Percentiles rank a stretch among this genome's conserved stretches.
phyloP scores from a whole-genome alignment of 2,888 invertebrate genomes.

The Ariolimax columbianus region DNA sequence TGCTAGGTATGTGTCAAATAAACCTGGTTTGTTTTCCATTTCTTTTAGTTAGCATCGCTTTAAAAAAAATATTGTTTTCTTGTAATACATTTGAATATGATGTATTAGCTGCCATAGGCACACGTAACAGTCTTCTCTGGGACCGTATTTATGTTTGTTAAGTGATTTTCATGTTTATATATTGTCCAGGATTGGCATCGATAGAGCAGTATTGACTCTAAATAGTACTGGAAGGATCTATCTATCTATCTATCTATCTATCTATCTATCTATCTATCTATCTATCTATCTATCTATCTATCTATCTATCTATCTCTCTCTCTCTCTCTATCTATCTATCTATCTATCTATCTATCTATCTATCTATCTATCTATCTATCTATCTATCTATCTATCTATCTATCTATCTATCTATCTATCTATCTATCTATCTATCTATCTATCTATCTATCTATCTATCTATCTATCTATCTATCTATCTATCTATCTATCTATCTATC shows the following conservation, averaged over 20 bases:
- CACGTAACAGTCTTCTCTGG: too few relatives aligned
- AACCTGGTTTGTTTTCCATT: too few relatives aligned
- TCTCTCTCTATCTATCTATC: background rate
- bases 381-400: background rate
- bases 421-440: conserved; percentile 8
- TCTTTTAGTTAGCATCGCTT: too few relatives aligned
- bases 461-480: conserved; percentile 8
- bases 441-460: conserved; percentile 8
- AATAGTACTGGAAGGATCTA: too few relatives aligned
- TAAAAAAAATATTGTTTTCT: too few relatives aligned
- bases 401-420: conserved; percentile 4
- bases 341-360: background rate
- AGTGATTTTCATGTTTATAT: too few relatives aligned
- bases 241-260: conserved; percentile 1
- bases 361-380: background rate
- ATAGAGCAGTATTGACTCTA: too few relatives aligned
- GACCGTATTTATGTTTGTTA: too few relatives aligned
- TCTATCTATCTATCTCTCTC: background rate
- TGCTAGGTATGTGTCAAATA: too few relatives aligned
- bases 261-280: conserved; percentile 8
- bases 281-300: background rate
- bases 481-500: conserved; percentile 7
- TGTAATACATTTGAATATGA: too few relatives aligned
- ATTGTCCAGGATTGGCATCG: too few relatives aligned
- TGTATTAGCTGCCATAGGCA: too few relatives aligned